A percentile compares a stretch with the other conserved stretches of the same genome.
phyloP scores from a whole-genome alignment of 2,797 vertebrate species.

The Emys orbicularis region DNA sequence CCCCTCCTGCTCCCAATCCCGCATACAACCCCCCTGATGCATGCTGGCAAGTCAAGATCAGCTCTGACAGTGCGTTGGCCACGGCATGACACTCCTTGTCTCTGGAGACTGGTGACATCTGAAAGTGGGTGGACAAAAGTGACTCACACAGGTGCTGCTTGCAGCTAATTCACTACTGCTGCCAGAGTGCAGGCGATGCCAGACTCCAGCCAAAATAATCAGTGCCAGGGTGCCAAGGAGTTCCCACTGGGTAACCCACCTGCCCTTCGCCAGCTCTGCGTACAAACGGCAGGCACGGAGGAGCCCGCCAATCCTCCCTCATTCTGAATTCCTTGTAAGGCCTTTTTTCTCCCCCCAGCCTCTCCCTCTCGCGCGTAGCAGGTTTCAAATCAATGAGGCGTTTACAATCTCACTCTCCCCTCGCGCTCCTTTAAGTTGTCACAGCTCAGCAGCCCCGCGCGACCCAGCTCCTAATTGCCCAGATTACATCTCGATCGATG shows the following conservation, averaged over 20 bases:
- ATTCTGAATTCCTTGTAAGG: background rate
- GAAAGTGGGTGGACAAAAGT: slow-evolving; percentile 40
- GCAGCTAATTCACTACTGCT: slow-evolving; percentile 7
- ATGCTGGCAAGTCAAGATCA: background rate
- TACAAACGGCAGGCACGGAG: slow-evolving; percentile 29
- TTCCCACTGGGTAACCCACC: slow-evolving; percentile 34
- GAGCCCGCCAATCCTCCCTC: slow-evolving; percentile 28
- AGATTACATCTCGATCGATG: background rate
- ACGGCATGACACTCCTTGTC: rapidly evolving
- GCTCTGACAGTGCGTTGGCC: background rate
- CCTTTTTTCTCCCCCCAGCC: slow-evolving; percentile 2
- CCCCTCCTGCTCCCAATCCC: background rate
- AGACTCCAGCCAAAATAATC: background rate
- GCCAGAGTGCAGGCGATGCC: background rate
- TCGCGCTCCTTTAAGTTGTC: slow-evolving; percentile 11
- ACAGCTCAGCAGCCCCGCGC: background rate
- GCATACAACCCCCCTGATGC: background rate
- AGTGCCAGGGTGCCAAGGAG: slow-evolving; percentile 15
- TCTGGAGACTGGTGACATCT: slow-evolving; percentile 3
- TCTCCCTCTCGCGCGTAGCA: slow-evolving; percentile 43
- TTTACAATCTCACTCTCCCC: slow-evolving; percentile 59
- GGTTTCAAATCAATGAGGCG: slow-evolving; percentile 48
- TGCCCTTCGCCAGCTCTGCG: background rate
- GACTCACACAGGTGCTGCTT: slow-evolving; percentile 52
- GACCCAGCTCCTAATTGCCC: background rate